These are phyloP conservation scores for Chironomus tentans DNA, from an alignment of 2,888 invertebrate genomes.

Conservation along the genomic window DNA sequence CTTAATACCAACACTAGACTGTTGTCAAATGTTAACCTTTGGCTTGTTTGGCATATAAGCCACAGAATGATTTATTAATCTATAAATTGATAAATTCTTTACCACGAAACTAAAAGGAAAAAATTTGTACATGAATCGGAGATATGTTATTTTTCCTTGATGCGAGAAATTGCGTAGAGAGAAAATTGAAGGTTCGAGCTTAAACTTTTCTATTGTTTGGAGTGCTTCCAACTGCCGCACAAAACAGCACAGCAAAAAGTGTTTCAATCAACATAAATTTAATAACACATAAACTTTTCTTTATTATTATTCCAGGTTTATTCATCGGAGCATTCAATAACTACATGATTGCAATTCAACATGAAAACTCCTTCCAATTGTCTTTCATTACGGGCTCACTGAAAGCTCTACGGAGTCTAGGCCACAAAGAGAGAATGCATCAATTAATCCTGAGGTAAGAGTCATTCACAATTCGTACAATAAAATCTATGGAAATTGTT, in stretches of 20 bases:
- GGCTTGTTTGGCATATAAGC: too few relatives aligned
- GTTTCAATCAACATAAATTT: too few relatives aligned
- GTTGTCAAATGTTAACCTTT: too few relatives aligned
- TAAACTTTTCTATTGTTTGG: too few relatives aligned
- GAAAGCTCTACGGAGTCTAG: constrained; percentile 47
- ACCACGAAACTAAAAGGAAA: constrained; percentile 20
- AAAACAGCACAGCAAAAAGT: too few relatives aligned
- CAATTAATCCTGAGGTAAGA: constrained; percentile 55
- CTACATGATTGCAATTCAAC: constrained; percentile 4
- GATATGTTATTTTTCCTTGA: too few relatives aligned
- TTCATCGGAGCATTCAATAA: constrained; percentile 6
- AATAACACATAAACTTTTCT: neutral
- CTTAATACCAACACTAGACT: too few relatives aligned
- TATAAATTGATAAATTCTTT: constrained; percentile 5
- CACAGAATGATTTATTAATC: neutral
- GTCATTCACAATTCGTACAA: neutral
- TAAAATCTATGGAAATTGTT: neutral
- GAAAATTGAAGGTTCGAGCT: too few relatives aligned
- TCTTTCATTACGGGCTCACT: constrained; percentile 15
- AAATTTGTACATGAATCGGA: neutral
- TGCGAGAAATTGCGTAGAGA: too few relatives aligned
- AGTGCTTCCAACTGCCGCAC: too few relatives aligned
- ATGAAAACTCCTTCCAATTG: constrained; percentile 9
- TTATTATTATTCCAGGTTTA: constrained; percentile 23
- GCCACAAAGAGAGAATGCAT: constrained; percentile 56